These are phyloP conservation scores for Empidonax alnorum DNA, from an alignment of 2,113 vertebrate species.

Conservation along the genomic window DNA sequence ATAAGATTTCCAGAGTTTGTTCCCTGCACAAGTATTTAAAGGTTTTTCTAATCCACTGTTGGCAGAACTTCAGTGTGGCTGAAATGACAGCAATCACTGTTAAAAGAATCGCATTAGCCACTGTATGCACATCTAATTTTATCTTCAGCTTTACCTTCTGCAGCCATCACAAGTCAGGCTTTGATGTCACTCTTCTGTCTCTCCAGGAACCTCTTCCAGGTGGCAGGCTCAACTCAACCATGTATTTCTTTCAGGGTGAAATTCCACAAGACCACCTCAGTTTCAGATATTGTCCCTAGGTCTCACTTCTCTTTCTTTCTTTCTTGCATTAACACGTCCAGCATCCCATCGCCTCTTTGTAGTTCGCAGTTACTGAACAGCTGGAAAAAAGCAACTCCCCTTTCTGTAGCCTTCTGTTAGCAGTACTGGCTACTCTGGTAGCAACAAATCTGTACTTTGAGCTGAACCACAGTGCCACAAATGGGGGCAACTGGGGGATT, in stretches of 20 bases:
- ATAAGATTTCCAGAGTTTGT: conserved; percentile 6
- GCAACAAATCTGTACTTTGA: not conserved
- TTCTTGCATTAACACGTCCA: not conserved
- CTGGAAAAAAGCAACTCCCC: not conserved
- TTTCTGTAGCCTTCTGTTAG: not conserved
- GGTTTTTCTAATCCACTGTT: not conserved
- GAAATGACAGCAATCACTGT: not conserved
- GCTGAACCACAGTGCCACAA: not conserved
- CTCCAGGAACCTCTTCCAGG: not conserved
- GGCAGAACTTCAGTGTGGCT: not conserved
- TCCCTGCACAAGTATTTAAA: not conserved
- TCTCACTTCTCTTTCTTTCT: not conserved
- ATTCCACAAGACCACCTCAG: not conserved
- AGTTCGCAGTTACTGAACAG: not conserved
- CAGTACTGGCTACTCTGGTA: not conserved
- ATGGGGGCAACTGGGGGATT: not conserved
- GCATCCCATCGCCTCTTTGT: not conserved
- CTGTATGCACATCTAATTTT: not conserved
- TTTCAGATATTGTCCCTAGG: not conserved
- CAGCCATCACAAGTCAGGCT: not conserved
- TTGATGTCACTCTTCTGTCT: not conserved
- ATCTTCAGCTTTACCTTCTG: not conserved
- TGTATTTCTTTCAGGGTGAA: not conserved
- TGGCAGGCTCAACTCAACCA: not conserved
- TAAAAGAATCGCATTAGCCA: not conserved